phyloP scores from a whole-genome alignment of 2,797 vertebrate genomes.

The Mormyrus hasselquistii region DNA sequence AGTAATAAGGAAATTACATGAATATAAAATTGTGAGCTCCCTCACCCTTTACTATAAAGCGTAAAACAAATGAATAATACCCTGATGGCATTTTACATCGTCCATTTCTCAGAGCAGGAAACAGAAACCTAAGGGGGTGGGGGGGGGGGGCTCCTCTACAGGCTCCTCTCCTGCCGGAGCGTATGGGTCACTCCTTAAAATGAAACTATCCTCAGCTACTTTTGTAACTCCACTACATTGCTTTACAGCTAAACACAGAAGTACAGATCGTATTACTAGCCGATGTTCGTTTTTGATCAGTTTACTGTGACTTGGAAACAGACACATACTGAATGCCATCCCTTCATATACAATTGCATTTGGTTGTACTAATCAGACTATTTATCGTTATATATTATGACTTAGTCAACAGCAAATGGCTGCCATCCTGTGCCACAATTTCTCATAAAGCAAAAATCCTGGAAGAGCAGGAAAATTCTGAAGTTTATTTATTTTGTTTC shows the following conservation, averaged over 20 bases:
- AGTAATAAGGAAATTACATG: constrained; percentile 16
- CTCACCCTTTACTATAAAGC: constrained; percentile 10
- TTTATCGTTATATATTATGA: neutral
- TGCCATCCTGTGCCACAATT: neutral
- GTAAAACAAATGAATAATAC: constrained; percentile 17
- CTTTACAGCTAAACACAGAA: neutral
- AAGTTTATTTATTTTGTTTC: neutral
- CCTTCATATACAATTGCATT: neutral
- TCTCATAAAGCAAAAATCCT: neutral
- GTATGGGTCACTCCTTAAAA: neutral
- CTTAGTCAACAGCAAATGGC: neutral
- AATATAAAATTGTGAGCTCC: constrained; percentile 19
- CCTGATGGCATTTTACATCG: neutral
- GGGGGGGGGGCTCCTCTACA: neutral
- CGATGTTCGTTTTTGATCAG: neutral
- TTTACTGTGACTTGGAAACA: neutral
- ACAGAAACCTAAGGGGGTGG: neutral
- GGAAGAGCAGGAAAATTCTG: neutral
- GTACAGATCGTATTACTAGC: neutral
- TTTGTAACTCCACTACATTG: neutral
- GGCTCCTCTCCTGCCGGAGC: neutral
- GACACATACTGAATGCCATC: neutral
- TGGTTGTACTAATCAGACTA: neutral
- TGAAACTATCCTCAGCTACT: neutral
- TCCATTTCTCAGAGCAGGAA: neutral